A percentile compares a stretch with the other conserved stretches of the same genome.
These are phyloP conservation scores for Craseonycteris thonglongyai DNA, from an alignment of 2,113 vertebrate genomes.

Conservation along the genomic window DNA sequence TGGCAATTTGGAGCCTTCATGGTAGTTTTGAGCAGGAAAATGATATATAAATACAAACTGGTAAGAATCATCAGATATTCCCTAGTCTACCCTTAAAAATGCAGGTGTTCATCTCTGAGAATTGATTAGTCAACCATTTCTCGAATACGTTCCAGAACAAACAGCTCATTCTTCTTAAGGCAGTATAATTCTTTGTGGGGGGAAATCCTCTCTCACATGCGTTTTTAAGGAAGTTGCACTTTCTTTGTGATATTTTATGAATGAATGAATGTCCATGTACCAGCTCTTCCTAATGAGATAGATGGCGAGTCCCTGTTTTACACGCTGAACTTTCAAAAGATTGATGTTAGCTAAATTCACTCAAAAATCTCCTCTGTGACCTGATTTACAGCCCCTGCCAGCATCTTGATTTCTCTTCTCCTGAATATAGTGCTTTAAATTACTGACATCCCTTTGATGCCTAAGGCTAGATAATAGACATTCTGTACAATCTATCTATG, in stretches of 20 bases:
- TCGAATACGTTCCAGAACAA: not conserved
- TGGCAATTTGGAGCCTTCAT: not conserved
- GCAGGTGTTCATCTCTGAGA: not conserved
- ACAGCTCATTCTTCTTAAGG: not conserved
- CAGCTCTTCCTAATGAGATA: not conserved
- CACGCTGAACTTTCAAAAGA: not conserved
- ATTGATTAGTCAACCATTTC: not conserved
- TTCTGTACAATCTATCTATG: not conserved
- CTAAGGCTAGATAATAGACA: not conserved
- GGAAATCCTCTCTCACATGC: not conserved
- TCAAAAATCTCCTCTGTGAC: not conserved
- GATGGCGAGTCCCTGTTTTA: not conserved
- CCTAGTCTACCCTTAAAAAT: not conserved
- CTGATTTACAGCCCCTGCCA: not conserved
- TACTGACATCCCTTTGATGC: not conserved
- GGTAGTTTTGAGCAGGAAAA: not conserved
- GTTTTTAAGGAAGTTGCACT: not conserved
- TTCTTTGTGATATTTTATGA: not conserved
- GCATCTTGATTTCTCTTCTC: not conserved
- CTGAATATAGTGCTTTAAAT: not conserved
- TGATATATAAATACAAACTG: not conserved
- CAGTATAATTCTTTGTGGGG: not conserved
- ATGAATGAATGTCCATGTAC: not conserved
- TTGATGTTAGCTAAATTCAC: not conserved
- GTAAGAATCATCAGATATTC: not conserved